Conservation (phyloP, 1,140 invertebrate genomes). For the Microplitis mediator region DNA sequence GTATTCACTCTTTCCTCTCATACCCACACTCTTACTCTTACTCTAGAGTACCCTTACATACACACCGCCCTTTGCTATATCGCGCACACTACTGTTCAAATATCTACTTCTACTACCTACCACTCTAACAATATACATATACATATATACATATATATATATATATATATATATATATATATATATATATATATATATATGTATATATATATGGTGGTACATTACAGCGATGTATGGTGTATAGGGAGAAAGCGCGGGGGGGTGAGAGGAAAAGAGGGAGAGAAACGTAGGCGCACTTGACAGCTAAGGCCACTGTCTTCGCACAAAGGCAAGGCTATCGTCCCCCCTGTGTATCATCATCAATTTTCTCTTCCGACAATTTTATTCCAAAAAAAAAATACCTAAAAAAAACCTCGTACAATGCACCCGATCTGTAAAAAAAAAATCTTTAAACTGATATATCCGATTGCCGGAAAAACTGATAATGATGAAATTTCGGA, state of each 20-base stretch:
- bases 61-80: conserved; percentile 3
- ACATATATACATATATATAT: background rate
- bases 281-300: conserved; percentile 43
- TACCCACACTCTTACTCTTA: background rate
- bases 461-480: too few relatives aligned
- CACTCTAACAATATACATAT: background rate
- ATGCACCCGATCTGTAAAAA: background rate
- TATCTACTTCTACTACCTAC: background rate
- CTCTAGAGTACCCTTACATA: conserved; percentile 28
- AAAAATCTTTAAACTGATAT: too few relatives aligned
- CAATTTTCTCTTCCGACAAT: background rate
- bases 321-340: conserved; percentile 43
- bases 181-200: background rate
- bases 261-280: background rate
- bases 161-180: background rate
- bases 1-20: too few relatives aligned
- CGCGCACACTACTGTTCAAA: background rate
- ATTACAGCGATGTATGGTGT: background rate
- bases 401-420: background rate
- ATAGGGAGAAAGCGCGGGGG: background rate
- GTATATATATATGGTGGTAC: background rate
- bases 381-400: background rate
- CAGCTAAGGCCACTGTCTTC: conserved; percentile 50
- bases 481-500: too few relatives aligned
- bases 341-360: conserved; percentile 8